These are phyloP conservation scores for Sarcophaga subvicina DNA, from an alignment of 2,888 invertebrate genomes.

Conservation along the genomic window DNA sequence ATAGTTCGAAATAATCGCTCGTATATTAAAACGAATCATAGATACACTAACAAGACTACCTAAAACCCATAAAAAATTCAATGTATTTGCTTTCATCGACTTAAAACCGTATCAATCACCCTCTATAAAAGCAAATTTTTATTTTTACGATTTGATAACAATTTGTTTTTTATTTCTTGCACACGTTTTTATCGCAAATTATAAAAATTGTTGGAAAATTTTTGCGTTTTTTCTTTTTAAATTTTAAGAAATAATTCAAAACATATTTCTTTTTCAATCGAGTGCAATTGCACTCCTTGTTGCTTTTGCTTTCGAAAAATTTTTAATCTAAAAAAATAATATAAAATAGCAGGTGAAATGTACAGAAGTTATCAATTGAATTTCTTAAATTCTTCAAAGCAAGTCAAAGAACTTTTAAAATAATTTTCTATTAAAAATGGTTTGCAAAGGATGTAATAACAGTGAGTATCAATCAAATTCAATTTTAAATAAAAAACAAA, in stretches of 20 bases:
- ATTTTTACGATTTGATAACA: neutral
- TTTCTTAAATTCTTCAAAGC: neutral
- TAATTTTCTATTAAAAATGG: slow-evolving; percentile 67
- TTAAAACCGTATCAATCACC: too few relatives aligned
- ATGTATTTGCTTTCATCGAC: too few relatives aligned
- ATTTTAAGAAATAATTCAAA: neutral
- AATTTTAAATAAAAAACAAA: neutral
- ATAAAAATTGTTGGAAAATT: neutral
- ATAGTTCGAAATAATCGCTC: too few relatives aligned
- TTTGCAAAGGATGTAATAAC: slow-evolving; percentile 74
- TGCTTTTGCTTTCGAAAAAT: neutral
- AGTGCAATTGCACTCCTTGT: slow-evolving; percentile 33
- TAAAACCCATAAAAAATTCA: too few relatives aligned
- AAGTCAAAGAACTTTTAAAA: slow-evolving; percentile 8
- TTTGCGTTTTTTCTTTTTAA: neutral
- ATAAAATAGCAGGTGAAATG: slow-evolving; percentile 28
- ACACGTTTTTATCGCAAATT: slow-evolving; percentile 6
- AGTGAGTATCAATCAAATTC: slow-evolving; percentile 70
- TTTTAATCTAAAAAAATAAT: neutral
- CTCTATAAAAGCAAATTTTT: too few relatives aligned
- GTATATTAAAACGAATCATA: too few relatives aligned
- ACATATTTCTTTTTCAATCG: neutral
- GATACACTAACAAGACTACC: too few relatives aligned
- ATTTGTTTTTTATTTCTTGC: slow-evolving; percentile 34
- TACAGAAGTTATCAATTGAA: slow-evolving; percentile 13